Conservation (phyloP, 2,888 invertebrate genomes). For the Ernsta delagoae region DNA sequence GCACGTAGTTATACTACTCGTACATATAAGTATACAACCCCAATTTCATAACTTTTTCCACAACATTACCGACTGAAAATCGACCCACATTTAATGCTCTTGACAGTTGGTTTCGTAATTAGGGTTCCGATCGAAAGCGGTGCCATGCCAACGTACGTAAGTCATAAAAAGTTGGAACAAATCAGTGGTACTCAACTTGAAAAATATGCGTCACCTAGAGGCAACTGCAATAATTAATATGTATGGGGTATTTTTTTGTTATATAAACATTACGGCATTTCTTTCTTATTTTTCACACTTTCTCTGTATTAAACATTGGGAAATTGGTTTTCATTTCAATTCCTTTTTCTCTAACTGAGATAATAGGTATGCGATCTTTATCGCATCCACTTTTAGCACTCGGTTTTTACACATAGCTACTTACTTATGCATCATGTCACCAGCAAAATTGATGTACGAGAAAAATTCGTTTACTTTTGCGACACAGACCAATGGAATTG, state of each 20-base stretch:
- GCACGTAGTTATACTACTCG: too few species aligned
- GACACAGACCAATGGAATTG: too few species aligned
- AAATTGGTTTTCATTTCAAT: too few species aligned
- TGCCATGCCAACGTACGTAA: slow-evolving; percentile 34
- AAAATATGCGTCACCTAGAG: background rate
- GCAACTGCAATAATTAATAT: too few species aligned
- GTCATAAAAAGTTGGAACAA: slow-evolving; percentile 36
- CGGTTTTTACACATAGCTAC: background rate
- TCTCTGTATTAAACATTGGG: too few species aligned
- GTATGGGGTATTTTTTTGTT: too few species aligned
- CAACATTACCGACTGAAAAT: slow-evolving; percentile 31
- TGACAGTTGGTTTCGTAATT: slow-evolving; percentile 41
- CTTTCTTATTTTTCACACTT: too few species aligned
- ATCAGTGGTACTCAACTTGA: slow-evolving; percentile 17
- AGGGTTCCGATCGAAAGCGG: slow-evolving; percentile 34
- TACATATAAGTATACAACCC: too few species aligned
- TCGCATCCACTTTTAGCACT: slow-evolving; percentile 15
- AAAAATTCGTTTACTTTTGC: background rate
- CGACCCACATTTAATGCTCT: slow-evolving; percentile 36
- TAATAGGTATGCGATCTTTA: background rate
- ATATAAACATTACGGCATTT: too few species aligned
- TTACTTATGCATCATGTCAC: background rate
- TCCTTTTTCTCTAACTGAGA: background rate
- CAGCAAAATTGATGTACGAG: slow-evolving; percentile 7
- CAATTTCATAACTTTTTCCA: slow-evolving; percentile 30